These are phyloP conservation scores for Passer montanus DNA, from an alignment of 2,113 vertebrate genomes.

Conservation along the genomic window DNA sequence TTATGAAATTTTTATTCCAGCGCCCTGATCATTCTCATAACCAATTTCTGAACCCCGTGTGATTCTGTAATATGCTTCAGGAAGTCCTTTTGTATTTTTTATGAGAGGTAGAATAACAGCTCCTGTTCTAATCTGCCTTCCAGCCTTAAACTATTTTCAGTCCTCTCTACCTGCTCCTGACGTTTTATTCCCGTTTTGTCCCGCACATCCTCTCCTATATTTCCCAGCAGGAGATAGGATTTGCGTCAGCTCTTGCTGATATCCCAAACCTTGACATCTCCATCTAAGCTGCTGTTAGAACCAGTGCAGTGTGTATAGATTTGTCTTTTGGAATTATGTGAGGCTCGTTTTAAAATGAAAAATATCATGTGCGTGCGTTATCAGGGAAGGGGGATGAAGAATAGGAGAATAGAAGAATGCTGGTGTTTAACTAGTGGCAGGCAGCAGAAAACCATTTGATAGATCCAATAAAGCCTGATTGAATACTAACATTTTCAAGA, in stretches of 20 bases:
- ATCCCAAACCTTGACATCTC: neutral
- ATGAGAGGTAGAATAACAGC: neutral
- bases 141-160: neutral
- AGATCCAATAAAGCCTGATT: neutral
- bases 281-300: neutral
- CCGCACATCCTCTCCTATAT: neutral
- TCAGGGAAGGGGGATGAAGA: neutral
- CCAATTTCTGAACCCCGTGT: neutral
- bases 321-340: neutral
- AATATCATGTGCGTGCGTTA: neutral
- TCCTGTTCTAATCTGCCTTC: neutral
- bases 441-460: neutral
- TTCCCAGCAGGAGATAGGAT: neutral
- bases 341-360: neutral
- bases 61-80: neutral
- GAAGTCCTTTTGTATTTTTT: conserved; percentile 4
- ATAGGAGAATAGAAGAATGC: neutral
- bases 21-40: neutral
- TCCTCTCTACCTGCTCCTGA: neutral
- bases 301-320: neutral
- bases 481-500: neutral
- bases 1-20: conserved; percentile 36
- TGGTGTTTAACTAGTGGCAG: neutral
- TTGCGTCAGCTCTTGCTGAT: neutral
- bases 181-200: neutral